Conservation (phyloP, 2,113 vertebrate genomes). For the Pseudolaguvia tuberculata region DNA sequence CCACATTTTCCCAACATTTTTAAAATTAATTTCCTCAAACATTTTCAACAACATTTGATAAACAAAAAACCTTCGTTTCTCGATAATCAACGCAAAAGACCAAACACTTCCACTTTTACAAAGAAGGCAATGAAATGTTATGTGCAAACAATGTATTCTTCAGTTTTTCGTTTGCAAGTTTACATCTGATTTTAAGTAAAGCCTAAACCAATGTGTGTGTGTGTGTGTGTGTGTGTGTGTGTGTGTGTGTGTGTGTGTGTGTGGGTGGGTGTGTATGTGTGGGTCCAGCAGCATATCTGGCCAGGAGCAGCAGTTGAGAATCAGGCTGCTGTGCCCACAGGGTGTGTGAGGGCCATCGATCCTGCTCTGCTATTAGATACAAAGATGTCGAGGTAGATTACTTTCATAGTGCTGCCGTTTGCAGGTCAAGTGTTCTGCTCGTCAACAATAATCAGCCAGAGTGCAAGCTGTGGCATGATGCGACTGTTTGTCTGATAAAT, state of each 20-base stretch:
- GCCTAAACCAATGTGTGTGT: slow-evolving; percentile 18
- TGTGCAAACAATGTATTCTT: no score
- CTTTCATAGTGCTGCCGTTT: slow-evolving; percentile 56
- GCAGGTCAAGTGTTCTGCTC: slow-evolving; percentile 59
- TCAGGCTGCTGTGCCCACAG: slow-evolving; percentile 48
- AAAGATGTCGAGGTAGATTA: slow-evolving; percentile 60
- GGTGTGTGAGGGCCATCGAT: slow-evolving; percentile 54
- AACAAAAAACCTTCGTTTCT: no score
- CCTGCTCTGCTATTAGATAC: slow-evolving; percentile 56
- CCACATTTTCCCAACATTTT: no score
- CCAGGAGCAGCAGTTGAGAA: slow-evolving; percentile 39
- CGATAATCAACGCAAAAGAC: no score
- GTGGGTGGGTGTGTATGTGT: slow-evolving; percentile 3
- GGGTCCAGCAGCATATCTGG: slow-evolving; percentile 41
- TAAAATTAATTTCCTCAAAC: no score
- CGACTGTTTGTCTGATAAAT: slow-evolving; percentile 52
- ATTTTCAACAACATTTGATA: no score
- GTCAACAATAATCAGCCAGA: slow-evolving; percentile 60
- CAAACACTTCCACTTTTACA: no score
- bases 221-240: background rate
- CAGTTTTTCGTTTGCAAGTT: no score
- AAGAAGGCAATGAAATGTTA: no score
- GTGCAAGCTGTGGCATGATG: slow-evolving; percentile 47
- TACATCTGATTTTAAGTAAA: slow-evolving; percentile 52
- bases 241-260: slow-evolving; percentile 14